Evolutionary conservation across 2,113 vertebrate genomes (phyloP).

Genomic region (Halcyon senegalensis): DNA sequence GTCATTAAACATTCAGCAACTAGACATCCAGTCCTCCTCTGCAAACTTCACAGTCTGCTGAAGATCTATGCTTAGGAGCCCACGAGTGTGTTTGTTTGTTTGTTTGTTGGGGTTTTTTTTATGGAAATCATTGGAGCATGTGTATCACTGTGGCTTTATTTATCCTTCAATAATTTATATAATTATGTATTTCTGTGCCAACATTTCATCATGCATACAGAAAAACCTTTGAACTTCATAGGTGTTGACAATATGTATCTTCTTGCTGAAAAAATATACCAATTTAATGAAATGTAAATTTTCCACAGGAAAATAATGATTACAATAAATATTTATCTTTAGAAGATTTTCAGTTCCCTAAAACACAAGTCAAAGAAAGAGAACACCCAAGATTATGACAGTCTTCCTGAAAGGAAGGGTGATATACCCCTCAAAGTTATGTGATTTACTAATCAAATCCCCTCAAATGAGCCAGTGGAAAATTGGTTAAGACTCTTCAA

Average conservation of each 20-base stretch:
- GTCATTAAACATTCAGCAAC: background rate
- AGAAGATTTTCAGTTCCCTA: background rate
- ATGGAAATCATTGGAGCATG: background rate
- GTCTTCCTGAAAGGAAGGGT: background rate
- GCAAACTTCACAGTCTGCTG: background rate
- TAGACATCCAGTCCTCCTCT: background rate
- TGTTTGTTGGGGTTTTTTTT: background rate
- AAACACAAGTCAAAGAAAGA: background rate
- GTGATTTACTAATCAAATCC: background rate
- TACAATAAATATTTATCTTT: background rate
- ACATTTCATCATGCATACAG: background rate
- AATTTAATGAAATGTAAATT: background rate
- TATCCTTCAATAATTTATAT: background rate
- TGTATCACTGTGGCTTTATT: background rate
- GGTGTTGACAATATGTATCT: background rate
- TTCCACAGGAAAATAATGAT: background rate
- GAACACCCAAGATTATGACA: background rate
- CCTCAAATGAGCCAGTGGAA: background rate
- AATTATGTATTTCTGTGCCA: background rate
- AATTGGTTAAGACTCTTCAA: background rate
- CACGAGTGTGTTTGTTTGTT: background rate
- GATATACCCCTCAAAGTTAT: background rate
- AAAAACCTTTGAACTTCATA: background rate
- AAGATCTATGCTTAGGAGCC: background rate
- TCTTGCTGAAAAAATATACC: background rate